Evolutionary conservation across 2,888 invertebrate species (phyloP), one percentile per base, ranked within the genome.

Genomic region (Ryuthela nishihirai): DNA sequence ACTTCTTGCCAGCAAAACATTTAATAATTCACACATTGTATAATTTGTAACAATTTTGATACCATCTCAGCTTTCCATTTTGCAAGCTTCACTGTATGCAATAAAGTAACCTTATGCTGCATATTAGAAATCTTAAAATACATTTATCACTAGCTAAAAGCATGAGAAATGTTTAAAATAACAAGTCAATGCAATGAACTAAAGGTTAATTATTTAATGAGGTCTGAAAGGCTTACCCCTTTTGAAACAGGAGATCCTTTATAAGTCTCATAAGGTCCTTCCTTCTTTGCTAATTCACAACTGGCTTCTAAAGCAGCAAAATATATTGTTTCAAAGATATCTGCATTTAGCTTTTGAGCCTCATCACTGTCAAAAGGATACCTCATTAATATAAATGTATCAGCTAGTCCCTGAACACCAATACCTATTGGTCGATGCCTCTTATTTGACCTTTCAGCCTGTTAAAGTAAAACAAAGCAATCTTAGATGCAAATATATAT

Each of bases 321-420:
- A 74, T 99, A 99, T 65, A 99, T 85, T 0, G 97, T 97, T 79
- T 99, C 98, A 75, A 99, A 99, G 67, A 99, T 95, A 72, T 94
- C 87, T 67, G 85, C 86, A 76, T 99, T 99, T 20, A 99, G 78
- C 67, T 85, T 78, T 56, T 83, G 80, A 0, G 98, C 94, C 70
- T 87, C 82, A 47, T 84, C 82, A 71, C 91, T 89, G 71, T 95
- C 97, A 73, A 94, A 99, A 1, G 98, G 90, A 74, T 83, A 82
- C 42, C 95, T 81, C 88, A 98, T 86, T 41, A 95, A 76, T 62
- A 98, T 87, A 74, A 98, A 94, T 10, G 97, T 84, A 78, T 99
- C 99, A 0, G 99, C 99, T 61, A 99, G 78, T 3, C 98, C 99
- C 77, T 99, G 99, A 41, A 99, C 85, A 5, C 99, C 99, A 72